Percentiles rank a stretch among this genome's conserved stretches.
Evolutionary conservation across 2,113 vertebrate species (phyloP).

Genomic region (Fukomys damarensis): DNA sequence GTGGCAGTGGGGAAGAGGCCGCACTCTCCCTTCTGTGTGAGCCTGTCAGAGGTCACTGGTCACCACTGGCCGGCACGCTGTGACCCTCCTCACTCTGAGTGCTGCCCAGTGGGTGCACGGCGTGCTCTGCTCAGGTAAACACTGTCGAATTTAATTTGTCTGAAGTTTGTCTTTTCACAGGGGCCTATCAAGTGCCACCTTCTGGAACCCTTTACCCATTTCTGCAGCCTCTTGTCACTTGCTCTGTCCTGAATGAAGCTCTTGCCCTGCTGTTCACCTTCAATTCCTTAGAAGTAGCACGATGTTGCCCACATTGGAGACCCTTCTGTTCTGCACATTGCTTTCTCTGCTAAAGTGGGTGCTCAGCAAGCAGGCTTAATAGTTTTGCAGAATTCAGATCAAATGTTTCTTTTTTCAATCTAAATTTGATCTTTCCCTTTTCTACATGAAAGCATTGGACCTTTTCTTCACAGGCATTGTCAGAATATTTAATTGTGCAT

Average conservation of each 20-base stretch:
- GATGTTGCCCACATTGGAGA: not conserved
- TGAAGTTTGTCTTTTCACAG: not conserved
- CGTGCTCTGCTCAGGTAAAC: not conserved
- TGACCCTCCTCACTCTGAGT: not conserved
- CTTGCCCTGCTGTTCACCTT: not conserved
- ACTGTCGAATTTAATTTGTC: not conserved
- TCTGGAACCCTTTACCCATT: not conserved
- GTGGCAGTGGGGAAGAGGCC: not conserved
- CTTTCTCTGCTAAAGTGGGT: not conserved
- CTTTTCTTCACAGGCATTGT: not conserved
- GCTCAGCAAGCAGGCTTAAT: not conserved
- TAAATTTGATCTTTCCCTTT: not conserved
- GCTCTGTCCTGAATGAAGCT: not conserved
- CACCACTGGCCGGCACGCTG: not conserved
- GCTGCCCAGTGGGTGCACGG: not conserved
- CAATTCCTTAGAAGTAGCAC: not conserved
- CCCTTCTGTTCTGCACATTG: not conserved
- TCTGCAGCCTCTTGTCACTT: not conserved
- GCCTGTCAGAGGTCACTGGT: not conserved
- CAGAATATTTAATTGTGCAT: slow-evolving; percentile 32
- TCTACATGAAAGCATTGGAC: not conserved
- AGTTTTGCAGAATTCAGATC: not conserved
- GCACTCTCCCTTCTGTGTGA: not conserved
- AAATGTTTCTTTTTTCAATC: not conserved
- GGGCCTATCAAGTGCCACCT: not conserved